Conservation (phyloP, 2,113 vertebrate species). For the Cnemophilus loriae region DNA sequence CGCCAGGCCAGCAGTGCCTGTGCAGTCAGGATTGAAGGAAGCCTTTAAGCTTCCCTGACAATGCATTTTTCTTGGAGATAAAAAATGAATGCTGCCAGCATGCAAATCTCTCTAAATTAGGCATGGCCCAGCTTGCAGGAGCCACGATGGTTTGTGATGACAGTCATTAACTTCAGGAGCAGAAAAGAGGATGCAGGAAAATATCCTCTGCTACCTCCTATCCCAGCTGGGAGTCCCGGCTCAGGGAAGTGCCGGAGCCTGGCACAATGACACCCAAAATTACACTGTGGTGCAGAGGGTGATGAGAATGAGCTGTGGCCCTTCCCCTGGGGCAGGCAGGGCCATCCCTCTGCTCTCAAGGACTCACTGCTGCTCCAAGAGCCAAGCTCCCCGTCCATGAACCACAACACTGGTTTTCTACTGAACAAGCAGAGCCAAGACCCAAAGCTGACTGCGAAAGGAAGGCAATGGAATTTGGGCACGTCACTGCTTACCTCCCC, state of each 20-base stretch:
- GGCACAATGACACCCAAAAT: neutral
- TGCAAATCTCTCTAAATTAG: constrained; percentile 68
- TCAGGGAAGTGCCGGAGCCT: fast-evolving
- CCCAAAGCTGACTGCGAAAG: fast-evolving
- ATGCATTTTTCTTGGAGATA: constrained; percentile 32
- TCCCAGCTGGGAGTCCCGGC: neutral
- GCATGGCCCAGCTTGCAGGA: neutral
- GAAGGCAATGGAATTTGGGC: neutral
- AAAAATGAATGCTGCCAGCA: constrained; percentile 58
- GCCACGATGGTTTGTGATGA: neutral
- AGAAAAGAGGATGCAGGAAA: neutral
- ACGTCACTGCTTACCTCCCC: neutral
- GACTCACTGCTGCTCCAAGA: neutral
- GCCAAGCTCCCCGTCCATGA: neutral
- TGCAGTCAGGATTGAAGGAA: constrained; percentile 22
- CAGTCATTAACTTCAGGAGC: neutral
- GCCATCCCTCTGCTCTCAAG: fast-evolving
- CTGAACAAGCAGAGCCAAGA: neutral
- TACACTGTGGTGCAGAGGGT: fast-evolving
- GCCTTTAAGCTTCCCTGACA: constrained; percentile 51
- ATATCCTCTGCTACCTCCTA: neutral
- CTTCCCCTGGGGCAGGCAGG: neutral
- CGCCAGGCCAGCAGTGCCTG: constrained; percentile 4
- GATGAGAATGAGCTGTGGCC: neutral
- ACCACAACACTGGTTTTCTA: neutral